Evolutionary conservation across 2,113 vertebrate genomes (phyloP), one percentile per base, ranked within the genome.

Genomic region (Onychorhynchus coronatus): DNA sequence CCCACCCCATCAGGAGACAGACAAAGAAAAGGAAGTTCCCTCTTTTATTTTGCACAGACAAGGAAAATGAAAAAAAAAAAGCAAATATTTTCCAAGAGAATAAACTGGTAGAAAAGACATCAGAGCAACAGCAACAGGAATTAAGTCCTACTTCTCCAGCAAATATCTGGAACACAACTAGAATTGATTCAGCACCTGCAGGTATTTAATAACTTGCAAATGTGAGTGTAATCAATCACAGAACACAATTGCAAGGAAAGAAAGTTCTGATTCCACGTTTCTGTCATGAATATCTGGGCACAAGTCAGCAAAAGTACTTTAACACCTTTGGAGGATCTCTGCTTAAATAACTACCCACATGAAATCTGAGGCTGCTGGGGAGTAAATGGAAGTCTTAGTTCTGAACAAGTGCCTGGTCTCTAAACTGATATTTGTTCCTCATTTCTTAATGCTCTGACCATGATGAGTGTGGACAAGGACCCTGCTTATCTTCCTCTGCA

Each of bases 1-100:
- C 5, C 9, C 33, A 72, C 27, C 5, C 6, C 18, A 11, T 27
- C 3, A 37, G 15, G 31, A 49, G n/a, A 42, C 2, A 66, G 8
- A 0, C 7, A 63, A 35, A 56, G 0, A 18, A 6, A 65, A 73
- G 8, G 6, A 58, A n/a, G 2, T 4, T 30, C n/a, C 20, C 9
- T 56, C 5, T 44, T 41, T 49, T 55, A 14, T 53, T 55, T n/a
- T 75, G 10, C 2, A 27, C 15, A 67, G 2, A 49, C 31, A 49
- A 66, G 3, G n/a, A 53, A 86, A 61, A 46, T 12, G 2, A 16
- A 11, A 16, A 10, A 22, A 28, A 5, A 53, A 21, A 25, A 3
- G 19, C n/a, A n/a, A 0, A 0, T 9, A 12, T 24, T 71, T 88
- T 73, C 28, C 5, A 65, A 65, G 11, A 33, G 23, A 47, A 75